These are phyloP conservation scores for Gryon sp. DNA, from an alignment of 1,140 invertebrate genomes.

Conservation along the genomic window DNA sequence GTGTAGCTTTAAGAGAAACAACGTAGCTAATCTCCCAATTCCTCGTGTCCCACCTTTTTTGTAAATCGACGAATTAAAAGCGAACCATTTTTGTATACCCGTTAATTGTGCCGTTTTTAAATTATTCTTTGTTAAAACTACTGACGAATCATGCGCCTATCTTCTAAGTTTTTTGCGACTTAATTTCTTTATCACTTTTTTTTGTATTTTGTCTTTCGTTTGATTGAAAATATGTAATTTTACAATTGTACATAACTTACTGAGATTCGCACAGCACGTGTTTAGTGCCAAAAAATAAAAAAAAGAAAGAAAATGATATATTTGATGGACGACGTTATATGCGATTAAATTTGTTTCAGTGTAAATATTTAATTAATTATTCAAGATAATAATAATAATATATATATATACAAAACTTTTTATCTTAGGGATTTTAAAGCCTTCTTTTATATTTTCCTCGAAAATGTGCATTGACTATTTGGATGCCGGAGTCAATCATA, in stretches of 20 bases:
- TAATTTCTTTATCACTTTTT: neutral
- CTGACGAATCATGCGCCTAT: constrained; percentile 20
- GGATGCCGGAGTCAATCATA: no score
- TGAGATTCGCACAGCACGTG: constrained; percentile 7
- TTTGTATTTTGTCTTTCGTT: neutral
- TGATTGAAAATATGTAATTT: constrained; percentile 3
- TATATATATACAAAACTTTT: no score
- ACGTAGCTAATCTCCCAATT: no score
- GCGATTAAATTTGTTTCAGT: no score
- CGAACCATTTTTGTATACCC: constrained; percentile 70
- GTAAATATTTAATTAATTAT: no score
- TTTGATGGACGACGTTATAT: no score
- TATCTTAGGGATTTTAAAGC: no score
- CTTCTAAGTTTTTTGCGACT: no score
- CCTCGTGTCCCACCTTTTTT: constrained; percentile 78
- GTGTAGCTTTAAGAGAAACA: constrained; percentile 75
- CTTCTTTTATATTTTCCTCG: no score
- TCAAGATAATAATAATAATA: no score
- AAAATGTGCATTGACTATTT: no score
- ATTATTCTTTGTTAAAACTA: constrained; percentile 26
- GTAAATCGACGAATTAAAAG: constrained; percentile 53
- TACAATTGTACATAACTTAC: constrained; percentile 31
- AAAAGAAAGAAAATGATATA: neutral
- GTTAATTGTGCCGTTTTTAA: constrained; percentile 54
- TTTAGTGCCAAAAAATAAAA: constrained; percentile 20